Conservation (phyloP, 2,113 vertebrate species). For the Sinocyclocheilus maitianheensis region DNA sequence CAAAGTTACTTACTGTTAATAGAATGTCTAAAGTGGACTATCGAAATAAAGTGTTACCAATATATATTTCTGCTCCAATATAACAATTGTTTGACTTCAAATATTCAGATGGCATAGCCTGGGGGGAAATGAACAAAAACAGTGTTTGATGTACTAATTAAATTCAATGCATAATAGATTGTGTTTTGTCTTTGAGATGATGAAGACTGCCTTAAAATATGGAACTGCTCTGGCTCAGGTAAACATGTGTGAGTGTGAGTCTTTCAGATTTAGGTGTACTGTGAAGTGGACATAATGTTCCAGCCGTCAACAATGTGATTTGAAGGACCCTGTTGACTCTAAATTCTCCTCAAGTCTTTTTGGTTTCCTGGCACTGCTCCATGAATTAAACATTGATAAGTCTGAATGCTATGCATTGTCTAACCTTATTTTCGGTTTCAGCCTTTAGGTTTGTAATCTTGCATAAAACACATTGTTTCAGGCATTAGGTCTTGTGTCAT, state of each 20-base stretch:
- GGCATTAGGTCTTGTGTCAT: background rate
- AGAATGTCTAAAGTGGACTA: no score
- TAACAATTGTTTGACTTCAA: background rate
- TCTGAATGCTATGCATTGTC: background rate
- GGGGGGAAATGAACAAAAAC: background rate
- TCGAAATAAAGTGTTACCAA: no score
- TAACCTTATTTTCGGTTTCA: background rate
- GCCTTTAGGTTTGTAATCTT: background rate
- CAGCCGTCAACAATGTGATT: conserved; percentile 26
- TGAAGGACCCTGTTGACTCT: background rate
- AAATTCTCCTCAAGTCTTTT: background rate
- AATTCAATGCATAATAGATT: background rate
- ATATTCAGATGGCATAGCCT: background rate
- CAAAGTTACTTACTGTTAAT: no score
- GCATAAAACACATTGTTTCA: background rate
- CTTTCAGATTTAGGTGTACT: conserved; percentile 27
- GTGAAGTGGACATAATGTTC: conserved; percentile 33
- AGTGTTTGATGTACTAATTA: background rate
- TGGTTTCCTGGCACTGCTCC: conserved; percentile 5
- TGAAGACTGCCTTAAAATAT: conserved; percentile 9
- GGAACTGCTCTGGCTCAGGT: background rate
- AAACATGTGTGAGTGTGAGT: background rate
- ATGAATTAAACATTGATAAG: conserved; percentile 5
- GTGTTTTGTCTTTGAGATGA: conserved; percentile 25
- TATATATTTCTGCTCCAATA: background rate